phyloP scores from a whole-genome alignment of 2,113 vertebrate genomes.

The Dascyllus trimaculatus region DNA sequence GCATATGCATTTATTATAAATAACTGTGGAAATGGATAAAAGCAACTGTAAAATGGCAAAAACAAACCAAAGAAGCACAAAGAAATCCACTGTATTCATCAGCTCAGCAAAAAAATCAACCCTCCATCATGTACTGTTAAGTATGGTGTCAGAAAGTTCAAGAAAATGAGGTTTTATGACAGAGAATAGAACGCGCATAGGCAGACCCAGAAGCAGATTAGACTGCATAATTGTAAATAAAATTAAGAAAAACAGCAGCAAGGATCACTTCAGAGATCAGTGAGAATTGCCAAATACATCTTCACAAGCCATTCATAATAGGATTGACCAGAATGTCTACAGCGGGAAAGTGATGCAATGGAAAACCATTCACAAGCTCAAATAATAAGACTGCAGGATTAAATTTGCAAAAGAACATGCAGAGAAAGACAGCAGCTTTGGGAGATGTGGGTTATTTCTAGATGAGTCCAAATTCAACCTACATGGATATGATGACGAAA shows the following conservation, averaged over 20 bases:
- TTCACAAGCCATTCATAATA: not conserved
- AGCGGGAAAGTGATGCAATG: not conserved
- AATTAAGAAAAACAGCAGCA: not conserved
- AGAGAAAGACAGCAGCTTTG: not conserved
- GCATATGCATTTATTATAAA: too few species aligned
- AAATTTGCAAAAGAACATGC: not conserved
- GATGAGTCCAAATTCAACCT: not conserved
- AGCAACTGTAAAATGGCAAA: too few species aligned
- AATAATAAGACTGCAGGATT: not conserved
- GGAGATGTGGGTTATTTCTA: not conserved
- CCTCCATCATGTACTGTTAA: too few species aligned
- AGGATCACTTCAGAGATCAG: not conserved
- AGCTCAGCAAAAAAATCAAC: too few species aligned
- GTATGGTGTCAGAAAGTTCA: too few species aligned
- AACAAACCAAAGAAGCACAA: too few species aligned
- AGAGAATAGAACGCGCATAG: not conserved
- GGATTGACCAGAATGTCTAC: not conserved
- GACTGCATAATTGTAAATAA: not conserved
- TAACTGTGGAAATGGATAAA: too few species aligned
- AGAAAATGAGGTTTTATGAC: too few species aligned
- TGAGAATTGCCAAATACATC: not conserved
- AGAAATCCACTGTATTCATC: too few species aligned
- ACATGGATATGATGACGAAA: not conserved
- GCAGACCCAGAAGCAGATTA: not conserved
- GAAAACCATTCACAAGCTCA: not conserved